A percentile compares a stretch with the other conserved stretches of the same genome.
phyloP scores from a whole-genome alignment of 2,113 vertebrate genomes.

The Peucedramus taeniatus region DNA sequence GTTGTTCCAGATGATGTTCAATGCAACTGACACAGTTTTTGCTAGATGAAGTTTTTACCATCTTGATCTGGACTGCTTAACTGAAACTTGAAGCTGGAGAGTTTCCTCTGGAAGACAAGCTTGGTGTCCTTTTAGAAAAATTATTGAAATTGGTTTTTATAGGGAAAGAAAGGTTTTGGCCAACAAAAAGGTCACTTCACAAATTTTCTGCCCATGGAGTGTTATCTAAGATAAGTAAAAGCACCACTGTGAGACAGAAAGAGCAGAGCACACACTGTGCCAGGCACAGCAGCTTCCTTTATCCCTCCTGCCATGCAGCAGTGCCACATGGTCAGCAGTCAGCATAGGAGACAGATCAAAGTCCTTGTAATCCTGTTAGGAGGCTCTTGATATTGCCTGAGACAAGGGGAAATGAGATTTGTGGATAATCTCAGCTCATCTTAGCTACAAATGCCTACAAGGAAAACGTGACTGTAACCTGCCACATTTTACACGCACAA shows the following conservation, averaged over 20 bases:
- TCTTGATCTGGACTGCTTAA: neutral
- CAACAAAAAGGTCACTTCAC: neutral
- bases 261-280: fast-evolving
- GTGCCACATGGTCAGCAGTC: neutral
- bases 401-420: constrained; percentile 9
- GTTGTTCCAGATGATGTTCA: neutral
- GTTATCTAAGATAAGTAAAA: neutral
- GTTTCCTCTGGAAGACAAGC: neutral
- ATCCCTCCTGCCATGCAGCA: neutral
- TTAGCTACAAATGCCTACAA: neutral
- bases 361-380: constrained; percentile 12
- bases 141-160: neutral
- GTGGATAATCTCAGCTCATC: neutral
- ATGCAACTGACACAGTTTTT: neutral
- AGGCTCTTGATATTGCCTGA: neutral
- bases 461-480: neutral
- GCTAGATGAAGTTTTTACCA: neutral
- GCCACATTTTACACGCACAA: neutral
- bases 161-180: neutral
- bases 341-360: neutral
- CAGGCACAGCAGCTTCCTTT: neutral
- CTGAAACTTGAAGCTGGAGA: neutral
- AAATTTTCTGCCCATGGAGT: neutral
- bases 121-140: neutral
- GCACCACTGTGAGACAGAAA: neutral